Evolutionary conservation across 2,797 vertebrate species (phyloP), one percentile per base, ranked within the genome.

Genomic region (Sardinella longiceps): DNA sequence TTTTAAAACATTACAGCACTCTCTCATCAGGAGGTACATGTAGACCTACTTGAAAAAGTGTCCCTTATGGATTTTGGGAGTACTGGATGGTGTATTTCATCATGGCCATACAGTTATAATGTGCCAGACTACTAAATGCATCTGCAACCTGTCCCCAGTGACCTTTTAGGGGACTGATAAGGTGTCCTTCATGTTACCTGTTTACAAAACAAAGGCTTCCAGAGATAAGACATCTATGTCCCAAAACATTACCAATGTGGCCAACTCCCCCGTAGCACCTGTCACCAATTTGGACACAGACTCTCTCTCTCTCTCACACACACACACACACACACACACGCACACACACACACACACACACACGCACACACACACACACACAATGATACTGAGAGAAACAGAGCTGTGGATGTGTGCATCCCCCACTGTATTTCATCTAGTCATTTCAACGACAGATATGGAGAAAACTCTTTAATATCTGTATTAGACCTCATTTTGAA

Each of bases 281-380:
- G 4, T 20, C 53, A n/a, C 23, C 56, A 20, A n/a, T n/a, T n/a
- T n/a, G n/a, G n/a, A n/a, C n/a, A n/a, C n/a, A n/a, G n/a, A n/a
- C n/a, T 58, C 56, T 58, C 56, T 56, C 5, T 23, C 18, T 56
- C 20, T 56, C 53, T 56, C 18, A 14, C 48, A 25, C 18, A 87
- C 77, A 82, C 37, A 0, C 30, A 45, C 5, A 50, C 25, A 30
- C 30, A 3, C 37, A 12, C 50, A 85, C 51, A 74, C 63, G 5
- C 81, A 80, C 45, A 43, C 51, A 74, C 63, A 10, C 81, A 80
- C 45, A 43, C 18, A 14, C 48, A 25, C 18, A 87, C 77, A 82
- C 37, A 0, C 30, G 37, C 5, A 50, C 25, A 30, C 30, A 3
- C 37, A 12, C 50, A 85, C 51, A 74, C 63, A 10, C 81, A 80